Base-by-base conservation (phyloP, 2,113 vertebrate genomes). In the Sminthopsis crassicaudata region DNA sequence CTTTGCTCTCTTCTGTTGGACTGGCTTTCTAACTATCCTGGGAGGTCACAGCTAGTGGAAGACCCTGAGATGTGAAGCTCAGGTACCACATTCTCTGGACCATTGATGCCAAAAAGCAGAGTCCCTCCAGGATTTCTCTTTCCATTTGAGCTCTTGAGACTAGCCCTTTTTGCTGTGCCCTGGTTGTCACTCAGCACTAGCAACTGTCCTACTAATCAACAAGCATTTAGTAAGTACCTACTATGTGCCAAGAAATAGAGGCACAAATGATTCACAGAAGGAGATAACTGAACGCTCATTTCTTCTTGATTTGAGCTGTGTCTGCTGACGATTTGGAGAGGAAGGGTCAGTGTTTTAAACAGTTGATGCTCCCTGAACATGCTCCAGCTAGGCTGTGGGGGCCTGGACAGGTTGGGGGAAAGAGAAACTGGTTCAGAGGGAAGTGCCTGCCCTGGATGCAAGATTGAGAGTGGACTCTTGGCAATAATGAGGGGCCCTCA, bases 201-300 rank as follows among this genome's bases (percentile, higher is more conserved):
- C 19, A 42, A 7, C 16, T 76, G 5, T 84, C n/a, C 67, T 84
- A 42, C 42, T 84, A 42, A 76, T 76, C 30, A 76, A n/a, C 1
- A 5, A 19, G 14, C 60, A n/a, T 76, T 76, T n/a, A 36, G 12
- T 36, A n/a, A 76, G 16, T 1, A 42, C 67, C 67, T 76, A 76
- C 67, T 76, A 76, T 76, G 67, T 42, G 67, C 8, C n/a, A 42
- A 11, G 60, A 84, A 84, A 84, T 89, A 23, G 53, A 93, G 94
- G 36, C 90, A 25, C 1, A 16, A 55, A 96, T 52, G 84, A 96
- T 93, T 54, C 84, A 14, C 25, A 7, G 88, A 46, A 46, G 94
- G 36, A 46, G 91, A 26, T 42, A 50, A 92, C 42, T 23, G 50
- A n/a, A 2, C 1, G 51, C 60, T 54, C 67, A 3, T 30, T 94